A percentile compares a stretch with the other conserved stretches of the same genome.
Conservation (phyloP, 2,113 vertebrate species). For the Phycodurus eques region DNA sequence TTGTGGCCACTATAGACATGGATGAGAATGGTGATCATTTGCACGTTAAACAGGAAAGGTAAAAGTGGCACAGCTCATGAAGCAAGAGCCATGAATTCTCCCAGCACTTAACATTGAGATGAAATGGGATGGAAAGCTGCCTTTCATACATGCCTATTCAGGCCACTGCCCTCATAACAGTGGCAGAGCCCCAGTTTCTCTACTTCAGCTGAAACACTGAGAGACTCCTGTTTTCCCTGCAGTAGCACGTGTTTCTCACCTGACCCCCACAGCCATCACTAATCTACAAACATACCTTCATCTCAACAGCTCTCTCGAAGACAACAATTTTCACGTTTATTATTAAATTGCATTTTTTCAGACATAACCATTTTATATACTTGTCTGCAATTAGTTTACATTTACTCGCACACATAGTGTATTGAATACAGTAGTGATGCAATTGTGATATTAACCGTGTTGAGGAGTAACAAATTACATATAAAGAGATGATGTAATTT, state of each 20-base stretch:
- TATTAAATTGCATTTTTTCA: constrained; percentile 4
- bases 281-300: not conserved
- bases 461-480: too few relatives aligned
- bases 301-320: constrained; percentile 3
- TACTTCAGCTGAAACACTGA: constrained; percentile 40
- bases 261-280: constrained; percentile 34
- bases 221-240: constrained; percentile 17
- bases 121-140: constrained; percentile 60
- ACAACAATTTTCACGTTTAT: not conserved
- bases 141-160: constrained; percentile 50
- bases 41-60: constrained; percentile 8
- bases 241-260: constrained; percentile 47
- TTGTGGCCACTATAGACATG: not conserved
- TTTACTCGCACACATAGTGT: not conserved
- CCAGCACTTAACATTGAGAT: constrained; percentile 44
- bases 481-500: too few relatives aligned
- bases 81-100: constrained; percentile 20
- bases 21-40: not conserved
- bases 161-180: constrained; percentile 52
- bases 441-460: not conserved
- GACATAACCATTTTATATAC: too few relatives aligned
- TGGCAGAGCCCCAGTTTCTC: constrained; percentile 41
- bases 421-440: not conserved
- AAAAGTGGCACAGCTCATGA: constrained; percentile 23
- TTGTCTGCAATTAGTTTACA: not conserved